These are phyloP conservation scores for Podotricha telesiphe DNA, from an alignment of 2,888 invertebrate genomes.

Conservation along the genomic window DNA sequence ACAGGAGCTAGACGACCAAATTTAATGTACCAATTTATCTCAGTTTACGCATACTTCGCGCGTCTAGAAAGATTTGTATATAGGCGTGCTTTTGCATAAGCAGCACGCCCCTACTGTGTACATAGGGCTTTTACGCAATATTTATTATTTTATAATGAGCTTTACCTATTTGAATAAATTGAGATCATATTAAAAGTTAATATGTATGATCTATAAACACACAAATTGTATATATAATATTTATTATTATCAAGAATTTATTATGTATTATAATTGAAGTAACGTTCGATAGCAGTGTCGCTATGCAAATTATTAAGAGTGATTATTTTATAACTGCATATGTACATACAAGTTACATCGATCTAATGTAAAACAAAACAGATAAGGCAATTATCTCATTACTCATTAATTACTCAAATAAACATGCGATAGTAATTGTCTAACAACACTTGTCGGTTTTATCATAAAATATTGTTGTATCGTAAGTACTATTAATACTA, in stretches of 20 bases:
- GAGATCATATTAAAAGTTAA: slow-evolving; percentile 15
- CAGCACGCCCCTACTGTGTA: slow-evolving; percentile 65
- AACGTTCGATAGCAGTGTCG: background rate
- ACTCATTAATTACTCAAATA: slow-evolving; percentile 65
- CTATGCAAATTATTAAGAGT: slow-evolving; percentile 13
- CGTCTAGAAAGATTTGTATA: slow-evolving; percentile 74
- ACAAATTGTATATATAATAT: background rate
- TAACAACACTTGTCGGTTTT: slow-evolving; percentile 51
- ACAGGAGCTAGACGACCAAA: slow-evolving; percentile 66
- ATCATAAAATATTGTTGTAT: slow-evolving; percentile 43
- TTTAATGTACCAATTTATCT: slow-evolving; percentile 79
- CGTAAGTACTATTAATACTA: slow-evolving; percentile 15
- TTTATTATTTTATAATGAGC: slow-evolving; percentile 63
- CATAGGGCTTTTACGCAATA: slow-evolving; percentile 66
- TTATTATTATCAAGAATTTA: background rate
- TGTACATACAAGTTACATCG: slow-evolving; percentile 35
- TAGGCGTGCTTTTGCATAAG: slow-evolving; percentile 78
- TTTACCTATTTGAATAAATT: slow-evolving; percentile 10
- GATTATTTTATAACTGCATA: slow-evolving; percentile 22
- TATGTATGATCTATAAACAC: background rate
- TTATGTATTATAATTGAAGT: background rate
- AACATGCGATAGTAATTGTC: slow-evolving; percentile 43
- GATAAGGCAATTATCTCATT: slow-evolving; percentile 64
- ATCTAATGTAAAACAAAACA: slow-evolving; percentile 52
- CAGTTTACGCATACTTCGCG: slow-evolving; percentile 48